Percentiles rank a stretch among this genome's conserved stretches.
Conservation (phyloP, 2,113 vertebrate genomes). For the Crotalus viridis region DNA sequence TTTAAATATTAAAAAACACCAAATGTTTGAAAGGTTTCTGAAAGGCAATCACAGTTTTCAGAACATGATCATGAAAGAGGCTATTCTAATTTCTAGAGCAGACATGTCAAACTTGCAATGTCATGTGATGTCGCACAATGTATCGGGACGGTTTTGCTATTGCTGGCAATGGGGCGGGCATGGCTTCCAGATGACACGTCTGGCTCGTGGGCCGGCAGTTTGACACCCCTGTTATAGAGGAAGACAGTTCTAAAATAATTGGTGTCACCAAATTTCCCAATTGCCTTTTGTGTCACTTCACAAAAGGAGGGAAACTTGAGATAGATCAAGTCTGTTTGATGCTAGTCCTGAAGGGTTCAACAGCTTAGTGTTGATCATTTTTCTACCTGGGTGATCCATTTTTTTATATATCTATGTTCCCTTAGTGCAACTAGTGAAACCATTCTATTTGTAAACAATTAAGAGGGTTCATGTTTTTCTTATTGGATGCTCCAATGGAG, state of each 20-base stretch:
- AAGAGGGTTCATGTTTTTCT: not conserved
- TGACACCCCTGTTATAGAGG: not conserved
- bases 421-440: not conserved
- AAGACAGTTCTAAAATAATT: not conserved
- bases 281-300: not conserved
- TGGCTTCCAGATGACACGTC: too few species aligned
- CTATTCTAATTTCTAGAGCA: not conserved
- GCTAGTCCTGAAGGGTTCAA: not conserved
- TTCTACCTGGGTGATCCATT: not conserved
- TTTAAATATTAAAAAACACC: not conserved
- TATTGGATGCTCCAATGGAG: not conserved
- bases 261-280: not conserved
- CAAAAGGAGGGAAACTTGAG: not conserved
- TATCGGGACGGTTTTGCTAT: too few species aligned
- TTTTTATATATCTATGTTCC: not conserved
- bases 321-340: not conserved
- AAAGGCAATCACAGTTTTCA: not conserved
- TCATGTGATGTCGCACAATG: too few species aligned
- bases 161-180: too few species aligned
- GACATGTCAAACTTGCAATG: too few species aligned
- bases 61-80: not conserved
- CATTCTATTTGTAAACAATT: not conserved
- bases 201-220: too few species aligned
- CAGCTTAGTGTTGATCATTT: not conserved
- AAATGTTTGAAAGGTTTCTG: not conserved